Evolutionary conservation across 37 sponge, comb jelly and placozoan species (phyloP).

Genomic region (Oscarella lobularis): DNA sequence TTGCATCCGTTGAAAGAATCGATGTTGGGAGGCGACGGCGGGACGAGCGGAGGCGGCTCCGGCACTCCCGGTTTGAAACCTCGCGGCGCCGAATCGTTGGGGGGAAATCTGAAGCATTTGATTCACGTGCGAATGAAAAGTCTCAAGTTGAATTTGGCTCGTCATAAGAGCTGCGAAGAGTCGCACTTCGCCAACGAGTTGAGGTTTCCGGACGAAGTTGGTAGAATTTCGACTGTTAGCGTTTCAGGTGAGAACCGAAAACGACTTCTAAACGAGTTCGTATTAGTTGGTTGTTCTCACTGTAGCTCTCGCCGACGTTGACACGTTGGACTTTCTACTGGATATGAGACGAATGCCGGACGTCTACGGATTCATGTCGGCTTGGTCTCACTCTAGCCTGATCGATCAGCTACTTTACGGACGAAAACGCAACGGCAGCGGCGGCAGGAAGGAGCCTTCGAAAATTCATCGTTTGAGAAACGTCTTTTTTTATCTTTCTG

Average conservation of each 20-base stretch:
- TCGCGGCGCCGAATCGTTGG: not conserved
- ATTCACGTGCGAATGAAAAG: not conserved
- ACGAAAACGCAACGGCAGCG: constrained; percentile 6
- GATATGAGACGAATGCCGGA: constrained; percentile 75
- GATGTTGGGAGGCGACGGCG: too few relatives aligned
- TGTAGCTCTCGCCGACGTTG: constrained; percentile 38
- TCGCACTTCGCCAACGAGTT: not conserved
- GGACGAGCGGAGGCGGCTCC: too few relatives aligned
- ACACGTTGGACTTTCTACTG: constrained; percentile 51
- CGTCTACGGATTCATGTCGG: constrained; percentile 65
- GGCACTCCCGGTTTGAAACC: not conserved
- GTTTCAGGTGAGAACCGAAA: not conserved
- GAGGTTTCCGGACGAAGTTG: not conserved
- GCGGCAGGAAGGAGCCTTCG: too few relatives aligned
- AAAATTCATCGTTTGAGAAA: too few relatives aligned
- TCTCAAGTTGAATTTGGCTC: not conserved
- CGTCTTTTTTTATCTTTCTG: too few relatives aligned
- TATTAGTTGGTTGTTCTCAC: not conserved
- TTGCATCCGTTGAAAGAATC: not conserved
- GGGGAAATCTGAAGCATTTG: not conserved
- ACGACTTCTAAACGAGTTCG: not conserved
- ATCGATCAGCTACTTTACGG: constrained; percentile 64
- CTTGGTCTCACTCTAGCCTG: constrained; percentile 65
- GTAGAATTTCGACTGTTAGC: not conserved
- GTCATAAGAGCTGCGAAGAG: not conserved